A percentile compares a stretch with the other conserved stretches of the same genome.
phyloP scores from a whole-genome alignment of 2,888 invertebrate species.

The Tiliacea citrago region DNA sequence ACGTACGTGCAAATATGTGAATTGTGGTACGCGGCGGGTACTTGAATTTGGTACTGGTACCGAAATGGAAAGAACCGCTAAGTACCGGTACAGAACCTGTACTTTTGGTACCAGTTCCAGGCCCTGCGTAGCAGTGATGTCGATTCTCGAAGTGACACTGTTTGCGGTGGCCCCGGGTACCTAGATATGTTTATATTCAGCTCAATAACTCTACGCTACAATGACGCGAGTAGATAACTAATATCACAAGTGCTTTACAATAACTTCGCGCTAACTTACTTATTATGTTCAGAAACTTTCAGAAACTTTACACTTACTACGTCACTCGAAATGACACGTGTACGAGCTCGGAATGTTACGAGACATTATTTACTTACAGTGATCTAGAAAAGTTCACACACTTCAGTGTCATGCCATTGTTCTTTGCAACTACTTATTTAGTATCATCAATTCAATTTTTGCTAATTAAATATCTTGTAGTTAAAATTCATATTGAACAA shows the following conservation, averaged over 20 bases:
- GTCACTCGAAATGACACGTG: slow-evolving; percentile 44
- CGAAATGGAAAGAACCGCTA: too few species aligned
- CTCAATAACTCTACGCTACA: slow-evolving; percentile 51
- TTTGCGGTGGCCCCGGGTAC: too few species aligned
- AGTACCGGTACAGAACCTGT: too few species aligned
- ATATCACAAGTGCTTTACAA: slow-evolving; percentile 64
- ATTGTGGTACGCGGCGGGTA: too few species aligned
- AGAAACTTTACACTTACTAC: slow-evolving; percentile 54
- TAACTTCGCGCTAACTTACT: slow-evolving; percentile 46
- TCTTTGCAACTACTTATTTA: slow-evolving; percentile 1
- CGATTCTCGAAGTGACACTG: too few species aligned
- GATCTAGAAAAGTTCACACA: too few species aligned
- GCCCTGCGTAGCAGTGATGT: too few species aligned
- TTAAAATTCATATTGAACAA: slow-evolving; percentile 39
- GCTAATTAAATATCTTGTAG: slow-evolving; percentile 1
- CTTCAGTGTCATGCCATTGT: slow-evolving; percentile 15
- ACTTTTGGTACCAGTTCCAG: too few species aligned
- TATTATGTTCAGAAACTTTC: slow-evolving; percentile 46
- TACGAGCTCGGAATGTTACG: slow-evolving; percentile 8
- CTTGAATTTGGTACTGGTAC: too few species aligned
- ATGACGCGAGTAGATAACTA: slow-evolving; percentile 49
- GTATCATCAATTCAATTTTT: background rate
- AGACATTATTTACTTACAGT: slow-evolving; percentile 6
- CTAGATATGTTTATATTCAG: slow-evolving; percentile 48
- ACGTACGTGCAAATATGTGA: too few species aligned